Conservation (phyloP, 2,888 invertebrate genomes). For the Papilio protenor region DNA sequence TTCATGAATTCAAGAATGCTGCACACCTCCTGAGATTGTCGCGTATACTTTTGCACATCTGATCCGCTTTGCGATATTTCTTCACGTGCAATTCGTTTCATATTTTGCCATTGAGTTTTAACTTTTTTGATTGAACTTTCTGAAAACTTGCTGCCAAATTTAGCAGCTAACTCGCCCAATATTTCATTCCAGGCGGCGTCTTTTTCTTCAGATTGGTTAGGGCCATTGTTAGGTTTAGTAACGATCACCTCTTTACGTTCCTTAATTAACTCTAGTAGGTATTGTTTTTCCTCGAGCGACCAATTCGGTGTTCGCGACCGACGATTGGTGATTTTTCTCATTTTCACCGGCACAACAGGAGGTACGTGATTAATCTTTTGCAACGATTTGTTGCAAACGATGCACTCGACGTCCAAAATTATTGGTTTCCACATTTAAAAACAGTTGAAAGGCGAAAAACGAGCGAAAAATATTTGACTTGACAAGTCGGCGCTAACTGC, state of each 20-base stretch:
- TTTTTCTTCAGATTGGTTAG: slow-evolving; percentile 77
- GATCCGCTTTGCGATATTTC: slow-evolving; percentile 69
- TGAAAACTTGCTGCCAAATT: slow-evolving; percentile 73
- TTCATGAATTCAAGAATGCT: slow-evolving; percentile 69
- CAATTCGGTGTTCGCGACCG: slow-evolving; percentile 78
- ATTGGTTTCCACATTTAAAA: slow-evolving; percentile 80
- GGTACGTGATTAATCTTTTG: slow-evolving; percentile 76
- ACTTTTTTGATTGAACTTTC: slow-evolving; percentile 76
- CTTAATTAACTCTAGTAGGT: slow-evolving; percentile 76
- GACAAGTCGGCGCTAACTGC: slow-evolving; percentile 55
- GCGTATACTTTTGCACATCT: slow-evolving; percentile 63
- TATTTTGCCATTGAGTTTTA: slow-evolving; percentile 81
- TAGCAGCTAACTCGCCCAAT: slow-evolving; percentile 63
- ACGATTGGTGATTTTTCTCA: slow-evolving; percentile 73
- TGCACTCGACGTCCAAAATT: slow-evolving; percentile 81
- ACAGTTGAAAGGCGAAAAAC: slow-evolving; percentile 67
- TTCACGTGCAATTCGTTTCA: slow-evolving; percentile 79
- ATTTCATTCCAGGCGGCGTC: slow-evolving; percentile 79
- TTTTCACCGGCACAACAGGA: slow-evolving; percentile 59
- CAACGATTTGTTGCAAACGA: slow-evolving; percentile 82
- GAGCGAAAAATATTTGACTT: slow-evolving; percentile 61
- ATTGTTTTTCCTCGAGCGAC: slow-evolving; percentile 78
- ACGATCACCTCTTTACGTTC: slow-evolving; percentile 74
- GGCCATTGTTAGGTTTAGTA: slow-evolving; percentile 73
- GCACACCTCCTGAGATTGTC: slow-evolving; percentile 73